phyloP scores from a whole-genome alignment of 2,888 invertebrate genomes.

The Beris chalybata region DNA sequence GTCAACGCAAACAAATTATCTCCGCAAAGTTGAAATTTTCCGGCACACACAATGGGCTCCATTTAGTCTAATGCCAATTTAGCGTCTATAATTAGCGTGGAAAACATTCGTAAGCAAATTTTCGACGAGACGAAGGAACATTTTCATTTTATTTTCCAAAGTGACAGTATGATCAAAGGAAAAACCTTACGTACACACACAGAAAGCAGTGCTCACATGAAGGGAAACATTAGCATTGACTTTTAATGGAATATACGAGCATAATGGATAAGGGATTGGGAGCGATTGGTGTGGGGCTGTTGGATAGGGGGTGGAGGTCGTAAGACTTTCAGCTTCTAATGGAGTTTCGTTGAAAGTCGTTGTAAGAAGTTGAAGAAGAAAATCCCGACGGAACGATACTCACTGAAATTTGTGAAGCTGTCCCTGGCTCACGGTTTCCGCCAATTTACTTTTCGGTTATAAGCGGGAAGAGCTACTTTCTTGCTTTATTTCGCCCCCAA shows the following conservation, averaged over 20 bases:
- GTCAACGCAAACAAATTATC: conserved; percentile 32
- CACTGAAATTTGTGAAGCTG: not conserved
- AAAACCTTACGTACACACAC: not conserved
- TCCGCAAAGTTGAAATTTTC: conserved; percentile 28
- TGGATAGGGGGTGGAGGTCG: not conserved
- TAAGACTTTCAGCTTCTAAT: too few relatives aligned
- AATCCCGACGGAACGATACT: not conserved
- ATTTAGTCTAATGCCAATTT: conserved; percentile 34
- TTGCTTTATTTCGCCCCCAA: too few relatives aligned
- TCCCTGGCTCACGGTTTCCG: conserved; percentile 4
- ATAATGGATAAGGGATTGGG: not conserved
- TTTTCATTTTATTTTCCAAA: not conserved
- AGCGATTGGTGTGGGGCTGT: not conserved
- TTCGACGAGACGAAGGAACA: not conserved
- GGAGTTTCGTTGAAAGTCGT: too few relatives aligned
- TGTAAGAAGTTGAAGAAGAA: too few relatives aligned
- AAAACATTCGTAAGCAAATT: conserved; percentile 32
- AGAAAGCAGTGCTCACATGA: not conserved
- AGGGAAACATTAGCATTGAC: conserved; percentile 4
- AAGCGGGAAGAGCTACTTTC: not conserved
- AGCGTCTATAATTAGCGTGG: conserved; percentile 33
- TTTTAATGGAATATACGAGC: not conserved
- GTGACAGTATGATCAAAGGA: too few relatives aligned
- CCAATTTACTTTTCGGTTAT: conserved; percentile 11
- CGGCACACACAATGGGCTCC: conserved; percentile 30